Evolutionary conservation across 2,888 invertebrate species (phyloP).

Genomic region (Tethea ocularis): DNA sequence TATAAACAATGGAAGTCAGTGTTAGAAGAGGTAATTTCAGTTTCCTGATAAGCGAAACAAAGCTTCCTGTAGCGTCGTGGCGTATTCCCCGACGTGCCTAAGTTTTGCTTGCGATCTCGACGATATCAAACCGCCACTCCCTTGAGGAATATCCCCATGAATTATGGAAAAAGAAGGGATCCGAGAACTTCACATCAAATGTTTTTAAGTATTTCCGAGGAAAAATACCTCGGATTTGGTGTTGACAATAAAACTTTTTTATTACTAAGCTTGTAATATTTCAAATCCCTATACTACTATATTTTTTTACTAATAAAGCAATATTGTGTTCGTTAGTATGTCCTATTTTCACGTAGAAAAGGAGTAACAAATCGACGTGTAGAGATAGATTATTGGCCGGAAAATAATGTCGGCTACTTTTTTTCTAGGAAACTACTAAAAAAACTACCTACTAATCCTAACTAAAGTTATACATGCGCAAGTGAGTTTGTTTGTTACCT

Average conservation of each 20-base stretch:
- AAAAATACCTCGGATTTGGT: not conserved
- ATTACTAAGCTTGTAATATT: no score
- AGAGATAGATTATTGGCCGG: no score
- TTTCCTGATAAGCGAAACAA: slow-evolving; percentile 2
- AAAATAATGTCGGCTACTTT: no score
- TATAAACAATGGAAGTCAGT: not conserved
- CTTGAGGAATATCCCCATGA: slow-evolving; percentile 44
- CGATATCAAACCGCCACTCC: slow-evolving; percentile 52
- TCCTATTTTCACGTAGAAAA: no score
- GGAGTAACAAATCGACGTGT: no score
- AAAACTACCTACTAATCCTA: no score
- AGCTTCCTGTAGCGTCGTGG: not conserved
- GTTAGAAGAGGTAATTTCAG: not conserved
- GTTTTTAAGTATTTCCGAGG: slow-evolving; percentile 28
- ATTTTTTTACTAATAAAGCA: no score
- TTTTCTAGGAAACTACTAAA: no score
- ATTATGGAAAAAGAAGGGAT: slow-evolving; percentile 52
- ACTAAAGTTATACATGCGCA: no score
- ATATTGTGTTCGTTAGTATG: no score
- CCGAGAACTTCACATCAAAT: slow-evolving; percentile 30
- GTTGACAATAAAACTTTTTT: not conserved
- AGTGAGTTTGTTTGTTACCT: no score
- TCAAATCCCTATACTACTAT: no score
- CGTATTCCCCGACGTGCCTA: slow-evolving; percentile 37
- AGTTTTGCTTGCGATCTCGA: slow-evolving; percentile 51